These are phyloP conservation scores for Ctenodactylus gundi DNA, from an alignment of 2,113 vertebrate genomes.

Conservation along the genomic window DNA sequence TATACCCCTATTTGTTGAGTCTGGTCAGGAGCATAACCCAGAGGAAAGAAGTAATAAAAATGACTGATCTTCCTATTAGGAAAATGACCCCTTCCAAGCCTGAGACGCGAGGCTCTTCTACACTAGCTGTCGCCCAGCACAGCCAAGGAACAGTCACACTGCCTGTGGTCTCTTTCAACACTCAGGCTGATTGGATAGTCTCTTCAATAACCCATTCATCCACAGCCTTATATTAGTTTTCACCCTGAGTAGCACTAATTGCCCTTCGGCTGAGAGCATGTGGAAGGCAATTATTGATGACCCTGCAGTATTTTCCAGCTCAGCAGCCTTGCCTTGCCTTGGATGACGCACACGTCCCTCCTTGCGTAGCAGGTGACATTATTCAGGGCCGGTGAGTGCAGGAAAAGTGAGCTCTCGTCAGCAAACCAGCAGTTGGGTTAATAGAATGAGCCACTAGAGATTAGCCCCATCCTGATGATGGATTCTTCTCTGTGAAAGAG, in stretches of 20 bases:
- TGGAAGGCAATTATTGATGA: conserved; percentile 64
- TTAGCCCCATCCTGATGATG: conserved; percentile 50
- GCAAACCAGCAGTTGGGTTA: conserved; percentile 43
- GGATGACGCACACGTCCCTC: neutral
- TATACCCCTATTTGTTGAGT: neutral
- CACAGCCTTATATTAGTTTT: conserved; percentile 56
- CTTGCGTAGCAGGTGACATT: neutral
- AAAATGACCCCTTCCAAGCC: neutral
- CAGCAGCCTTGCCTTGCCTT: neutral
- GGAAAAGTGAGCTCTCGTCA: conserved; percentile 31
- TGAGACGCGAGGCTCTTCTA: neutral
- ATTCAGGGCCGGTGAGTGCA: neutral
- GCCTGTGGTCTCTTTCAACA: conserved; percentile 33
- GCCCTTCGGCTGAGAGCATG: conserved; percentile 45
- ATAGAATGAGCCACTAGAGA: conserved; percentile 33
- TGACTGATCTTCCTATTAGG: neutral
- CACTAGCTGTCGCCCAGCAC: neutral
- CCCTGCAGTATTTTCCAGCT: conserved; percentile 3
- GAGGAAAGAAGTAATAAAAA: conserved; percentile 35
- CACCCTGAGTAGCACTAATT: conserved; percentile 65
- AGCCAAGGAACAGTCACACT: neutral
- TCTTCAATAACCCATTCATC: conserved; percentile 73
- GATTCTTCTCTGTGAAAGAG: conserved; percentile 12
- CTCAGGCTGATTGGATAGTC: conserved; percentile 52
- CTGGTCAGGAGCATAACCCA: neutral